Percentiles rank a stretch among this genome's conserved stretches.
Evolutionary conservation across 2,797 vertebrate genomes (phyloP).

Genomic region (Sparidentex hasta): DNA sequence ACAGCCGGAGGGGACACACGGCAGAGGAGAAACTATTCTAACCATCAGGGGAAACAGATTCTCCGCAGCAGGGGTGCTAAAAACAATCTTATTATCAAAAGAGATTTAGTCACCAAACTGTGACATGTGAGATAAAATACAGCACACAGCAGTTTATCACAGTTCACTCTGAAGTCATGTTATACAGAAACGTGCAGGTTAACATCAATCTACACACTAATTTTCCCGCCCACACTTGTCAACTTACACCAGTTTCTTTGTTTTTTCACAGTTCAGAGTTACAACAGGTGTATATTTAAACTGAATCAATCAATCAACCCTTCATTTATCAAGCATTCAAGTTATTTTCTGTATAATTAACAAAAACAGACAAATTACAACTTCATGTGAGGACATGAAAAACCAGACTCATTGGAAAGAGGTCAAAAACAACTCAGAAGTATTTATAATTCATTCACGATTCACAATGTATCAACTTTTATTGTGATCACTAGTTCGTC

Average conservation of each 20-base stretch:
- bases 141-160: constrained; percentile 17
- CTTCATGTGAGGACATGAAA: neutral
- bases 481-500: neutral
- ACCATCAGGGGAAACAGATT: constrained; percentile 22
- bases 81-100: constrained; percentile 4
- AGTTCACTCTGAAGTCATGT: constrained; percentile 13
- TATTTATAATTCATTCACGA: too few species aligned
- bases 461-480: neutral
- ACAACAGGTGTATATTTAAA: neutral
- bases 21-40: constrained; percentile 36
- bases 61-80: constrained; percentile 28
- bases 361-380: neutral
- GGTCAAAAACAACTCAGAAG: too few species aligned
- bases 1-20: constrained; percentile 44
- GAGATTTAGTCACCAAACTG: constrained; percentile 5
- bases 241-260: constrained; percentile 17
- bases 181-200: constrained; percentile 19
- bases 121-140: constrained; percentile 19
- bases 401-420: too few species aligned
- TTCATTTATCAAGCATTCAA: constrained; percentile 12
- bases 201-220: constrained; percentile 2
- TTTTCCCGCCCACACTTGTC: constrained; percentile 38
- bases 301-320: neutral
- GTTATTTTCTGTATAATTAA: constrained; percentile 9
- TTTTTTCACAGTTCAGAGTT: constrained; percentile 2